Base-by-base conservation (phyloP, 2,113 vertebrate species). In the Hippocampus comes region DNA sequence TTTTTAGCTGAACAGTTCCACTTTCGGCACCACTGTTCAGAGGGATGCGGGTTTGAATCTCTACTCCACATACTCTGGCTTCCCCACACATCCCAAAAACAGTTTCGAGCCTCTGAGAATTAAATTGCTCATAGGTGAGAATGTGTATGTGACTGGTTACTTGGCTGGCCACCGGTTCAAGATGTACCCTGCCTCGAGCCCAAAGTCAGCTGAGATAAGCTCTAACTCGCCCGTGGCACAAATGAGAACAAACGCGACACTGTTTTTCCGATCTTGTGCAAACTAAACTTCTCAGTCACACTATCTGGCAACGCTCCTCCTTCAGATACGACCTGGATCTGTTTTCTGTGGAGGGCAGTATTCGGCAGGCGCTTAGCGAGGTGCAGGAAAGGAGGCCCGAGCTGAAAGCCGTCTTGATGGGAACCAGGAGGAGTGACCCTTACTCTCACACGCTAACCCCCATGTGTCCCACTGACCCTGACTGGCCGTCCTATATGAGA, bases 401-500 rank as follows among this genome's bases (percentile, higher is more conserved):
- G 73, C 87, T 99, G 74, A 88, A 89, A 70, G 96, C 96, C 0
- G 94, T 98, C 5, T 87, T 98, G 67, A 99, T 99, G 97, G 97
- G 97, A 0, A 99, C 97, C 0, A 93, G 97, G 9, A 93, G 92
- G 14, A 97, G 93, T 0, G 97, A 99, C 84, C 97, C 97, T 7
- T 98, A 96, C 82, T 98, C 97, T 0, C 49, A 90, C 68, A 94
- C 93, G 0, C 93, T 99, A 55, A 86, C 86, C 0, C 79, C 93
- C 21, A 91, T 95, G 90, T 95, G 94, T 71, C 78, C 86, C 72
- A 99, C 97, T 0, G 97, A 99, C 87, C 92, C 95, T 0, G 92
- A 86, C 84, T 99, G 97, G 97, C 97, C 97, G 0, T 64, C 77
- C 0, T 97, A 96, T 88, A 95, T 97, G 95, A 91, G 97, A 20